phyloP scores from a whole-genome alignment of 2,888 invertebrate genomes.

The Biston stratarius region DNA sequence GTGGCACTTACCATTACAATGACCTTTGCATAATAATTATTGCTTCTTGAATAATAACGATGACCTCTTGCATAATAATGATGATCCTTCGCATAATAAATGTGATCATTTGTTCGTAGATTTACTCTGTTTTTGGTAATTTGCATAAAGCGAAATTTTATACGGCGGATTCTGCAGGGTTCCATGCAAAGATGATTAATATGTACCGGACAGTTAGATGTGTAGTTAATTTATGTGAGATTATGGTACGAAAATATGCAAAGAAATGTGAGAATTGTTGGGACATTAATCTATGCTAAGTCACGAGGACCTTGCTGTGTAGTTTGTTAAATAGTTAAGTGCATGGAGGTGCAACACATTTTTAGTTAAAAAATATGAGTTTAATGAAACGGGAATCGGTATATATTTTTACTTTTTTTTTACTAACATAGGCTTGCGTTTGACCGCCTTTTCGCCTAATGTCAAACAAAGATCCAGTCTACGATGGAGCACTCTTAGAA shows the following conservation, averaged over 20 bases:
- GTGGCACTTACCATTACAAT: constrained; percentile 62
- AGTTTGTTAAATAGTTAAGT: too few relatives aligned
- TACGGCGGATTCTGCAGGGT: constrained; percentile 41
- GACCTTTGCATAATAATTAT: constrained; percentile 33
- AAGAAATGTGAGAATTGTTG: constrained; percentile 19
- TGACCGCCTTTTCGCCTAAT: too few relatives aligned
- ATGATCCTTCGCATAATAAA: constrained; percentile 35
- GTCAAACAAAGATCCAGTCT: too few relatives aligned
- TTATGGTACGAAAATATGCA: constrained; percentile 13
- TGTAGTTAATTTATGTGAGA: constrained; percentile 36
- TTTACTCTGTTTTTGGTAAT: constrained; percentile 53
- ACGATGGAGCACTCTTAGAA: too few relatives aligned
- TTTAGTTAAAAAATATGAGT: neutral
- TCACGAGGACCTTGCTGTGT: neutral
- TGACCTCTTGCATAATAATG: constrained; percentile 37
- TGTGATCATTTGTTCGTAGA: constrained; percentile 37
- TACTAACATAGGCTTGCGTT: too few relatives aligned
- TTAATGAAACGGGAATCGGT: too few relatives aligned
- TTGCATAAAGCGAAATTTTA: constrained; percentile 72
- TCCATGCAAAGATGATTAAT: constrained; percentile 39
- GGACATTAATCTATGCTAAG: neutral
- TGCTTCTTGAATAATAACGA: constrained; percentile 44
- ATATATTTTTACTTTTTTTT: too few relatives aligned
- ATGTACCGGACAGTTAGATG: constrained; percentile 29
- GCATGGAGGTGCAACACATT: neutral